Conservation (phyloP, 2,797 vertebrate genomes). For the Manis crassicaudata region DNA sequence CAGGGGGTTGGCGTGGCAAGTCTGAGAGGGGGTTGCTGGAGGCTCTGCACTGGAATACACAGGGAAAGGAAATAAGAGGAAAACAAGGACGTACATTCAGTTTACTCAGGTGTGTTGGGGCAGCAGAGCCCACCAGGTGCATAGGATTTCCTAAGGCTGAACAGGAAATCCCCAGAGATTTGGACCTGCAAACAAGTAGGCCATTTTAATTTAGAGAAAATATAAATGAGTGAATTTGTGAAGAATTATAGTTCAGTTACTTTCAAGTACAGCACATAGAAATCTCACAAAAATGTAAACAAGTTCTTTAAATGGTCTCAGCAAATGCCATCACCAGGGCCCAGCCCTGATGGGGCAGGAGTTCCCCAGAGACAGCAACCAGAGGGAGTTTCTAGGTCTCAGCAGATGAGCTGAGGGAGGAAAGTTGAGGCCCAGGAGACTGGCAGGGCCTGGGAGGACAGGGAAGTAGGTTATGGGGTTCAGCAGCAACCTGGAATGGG, state of each 20-base stretch:
- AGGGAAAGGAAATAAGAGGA: background rate
- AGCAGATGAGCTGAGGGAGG: background rate
- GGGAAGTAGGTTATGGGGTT: background rate
- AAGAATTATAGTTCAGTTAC: background rate
- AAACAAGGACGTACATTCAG: background rate
- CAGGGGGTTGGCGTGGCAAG: background rate
- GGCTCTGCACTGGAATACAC: conserved; percentile 8
- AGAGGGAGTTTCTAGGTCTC: background rate
- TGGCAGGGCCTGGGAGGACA: background rate
- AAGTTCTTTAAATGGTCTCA: background rate
- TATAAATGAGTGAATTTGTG: background rate
- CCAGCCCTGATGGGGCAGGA: background rate
- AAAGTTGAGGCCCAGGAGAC: background rate
- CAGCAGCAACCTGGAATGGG: background rate
- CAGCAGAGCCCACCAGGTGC: background rate
- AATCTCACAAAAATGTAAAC: background rate
- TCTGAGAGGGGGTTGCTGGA: background rate
- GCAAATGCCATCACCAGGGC: background rate
- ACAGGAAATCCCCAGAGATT: background rate
- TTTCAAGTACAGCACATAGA: background rate
- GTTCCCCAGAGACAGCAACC: background rate
- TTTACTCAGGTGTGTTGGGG: background rate
- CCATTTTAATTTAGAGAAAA: conserved; percentile 4
- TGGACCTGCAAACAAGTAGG: background rate
- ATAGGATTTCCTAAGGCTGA: background rate